Percentiles rank a stretch among this genome's conserved stretches.
phyloP scores from a whole-genome alignment of 1,140 invertebrate species.

The Ectropis grisescens region DNA sequence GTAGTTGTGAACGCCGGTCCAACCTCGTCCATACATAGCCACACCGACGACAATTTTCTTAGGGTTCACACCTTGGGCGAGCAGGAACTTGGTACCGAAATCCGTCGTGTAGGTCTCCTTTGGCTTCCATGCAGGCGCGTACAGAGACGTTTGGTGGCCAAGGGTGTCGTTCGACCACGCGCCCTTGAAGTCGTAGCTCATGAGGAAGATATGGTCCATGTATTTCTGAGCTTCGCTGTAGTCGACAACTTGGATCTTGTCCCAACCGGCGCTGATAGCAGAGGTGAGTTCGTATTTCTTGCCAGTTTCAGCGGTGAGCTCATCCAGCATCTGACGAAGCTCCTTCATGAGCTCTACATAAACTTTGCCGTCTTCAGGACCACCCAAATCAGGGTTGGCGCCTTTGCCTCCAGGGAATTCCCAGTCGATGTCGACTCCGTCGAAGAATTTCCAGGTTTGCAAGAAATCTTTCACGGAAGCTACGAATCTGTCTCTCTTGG shows the following conservation, averaged over 20 bases:
- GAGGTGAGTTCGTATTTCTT: conserved; percentile 58
- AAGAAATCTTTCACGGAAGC: conserved; percentile 59
- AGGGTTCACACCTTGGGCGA: conserved; percentile 53
- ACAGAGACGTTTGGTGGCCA: conserved; percentile 48
- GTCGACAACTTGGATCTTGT: conserved; percentile 59
- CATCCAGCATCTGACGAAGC: conserved; percentile 51
- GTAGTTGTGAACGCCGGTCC: conserved; percentile 53
- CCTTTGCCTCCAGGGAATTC: conserved; percentile 63
- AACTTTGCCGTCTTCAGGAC: conserved; percentile 45
- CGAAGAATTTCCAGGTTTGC: conserved; percentile 61
- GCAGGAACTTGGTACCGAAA: conserved; percentile 46
- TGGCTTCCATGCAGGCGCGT: conserved; percentile 47
- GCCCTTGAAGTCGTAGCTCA: conserved; percentile 63
- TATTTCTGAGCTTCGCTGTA: conserved; percentile 53
- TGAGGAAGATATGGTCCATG: conserved; percentile 61
- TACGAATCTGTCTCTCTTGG: conserved; percentile 49
- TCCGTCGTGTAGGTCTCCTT: conserved; percentile 61
- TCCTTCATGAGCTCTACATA: conserved; percentile 57
- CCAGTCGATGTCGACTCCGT: conserved; percentile 62
- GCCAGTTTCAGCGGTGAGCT: conserved; percentile 42
- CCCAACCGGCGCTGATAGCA: conserved; percentile 59
- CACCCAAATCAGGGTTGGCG: conserved; percentile 48
- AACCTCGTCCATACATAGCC: conserved; percentile 58
- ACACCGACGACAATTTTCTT: conserved; percentile 61
- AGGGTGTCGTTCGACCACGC: conserved; percentile 59